Percentiles rank a stretch among this genome's conserved stretches.
Evolutionary conservation across 1,140 invertebrate genomes (phyloP).

Genomic region (Arion vulgaris): DNA sequence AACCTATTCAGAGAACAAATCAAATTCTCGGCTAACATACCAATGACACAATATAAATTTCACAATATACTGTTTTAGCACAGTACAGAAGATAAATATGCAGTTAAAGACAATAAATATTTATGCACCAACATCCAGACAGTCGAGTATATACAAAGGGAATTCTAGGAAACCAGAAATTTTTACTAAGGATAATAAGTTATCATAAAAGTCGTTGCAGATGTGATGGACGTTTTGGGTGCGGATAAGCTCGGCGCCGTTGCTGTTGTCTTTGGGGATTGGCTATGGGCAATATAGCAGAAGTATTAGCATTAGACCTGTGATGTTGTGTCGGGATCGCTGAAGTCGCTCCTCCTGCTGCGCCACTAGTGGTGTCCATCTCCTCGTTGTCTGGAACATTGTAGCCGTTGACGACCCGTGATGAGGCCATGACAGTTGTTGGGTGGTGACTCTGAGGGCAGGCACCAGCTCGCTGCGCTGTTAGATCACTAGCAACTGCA

Average conservation of each 20-base stretch:
- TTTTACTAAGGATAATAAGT: background rate
- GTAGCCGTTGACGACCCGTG: conserved; percentile 22
- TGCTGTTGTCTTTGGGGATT: conserved; percentile 28
- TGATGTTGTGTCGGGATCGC: conserved; percentile 22
- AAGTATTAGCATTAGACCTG: conserved; percentile 33
- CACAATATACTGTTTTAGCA: too few relatives aligned
- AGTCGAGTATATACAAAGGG: background rate
- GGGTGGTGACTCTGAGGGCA: background rate
- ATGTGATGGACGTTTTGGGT: conserved; percentile 32
- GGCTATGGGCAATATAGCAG: conserved; percentile 32
- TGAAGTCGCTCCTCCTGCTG: background rate
- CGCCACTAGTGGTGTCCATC: conserved; percentile 30
- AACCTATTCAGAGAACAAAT: too few relatives aligned
- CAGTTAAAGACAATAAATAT: background rate
- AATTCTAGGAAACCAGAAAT: background rate
- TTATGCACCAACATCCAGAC: conserved; percentile 6
- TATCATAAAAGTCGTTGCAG: conserved; percentile 36
- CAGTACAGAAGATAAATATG: too few relatives aligned
- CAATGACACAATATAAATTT: too few relatives aligned
- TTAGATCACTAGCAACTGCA: conserved; percentile 26
- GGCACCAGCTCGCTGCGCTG: conserved; percentile 8
- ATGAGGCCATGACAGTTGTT: conserved; percentile 33
- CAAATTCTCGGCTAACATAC: too few relatives aligned
- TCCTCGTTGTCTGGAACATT: conserved; percentile 26
- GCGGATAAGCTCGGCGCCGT: conserved; percentile 30